Base-by-base conservation (phyloP, 2,797 vertebrate genomes). In the Jordanella pulchra region DNA sequence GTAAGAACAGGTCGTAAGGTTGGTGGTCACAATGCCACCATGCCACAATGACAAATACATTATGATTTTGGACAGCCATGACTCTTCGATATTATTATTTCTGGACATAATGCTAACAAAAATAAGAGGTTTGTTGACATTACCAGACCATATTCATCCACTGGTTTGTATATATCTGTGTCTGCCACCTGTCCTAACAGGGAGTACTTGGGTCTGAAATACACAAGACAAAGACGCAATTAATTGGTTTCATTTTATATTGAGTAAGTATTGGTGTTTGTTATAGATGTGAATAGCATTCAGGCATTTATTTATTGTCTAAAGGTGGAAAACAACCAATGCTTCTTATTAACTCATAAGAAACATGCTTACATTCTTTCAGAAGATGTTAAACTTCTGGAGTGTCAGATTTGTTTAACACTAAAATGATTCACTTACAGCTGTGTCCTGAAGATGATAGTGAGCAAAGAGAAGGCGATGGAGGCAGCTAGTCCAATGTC, bases 401-500 rank as follows among this genome's bases (percentile, higher is more conserved):
- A 25, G 35, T 35, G 15, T 63, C 13, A 15, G 25, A 15, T 63
- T 25, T 63, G 42, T 39, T 13, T 39, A 12, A 42, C 58, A 21
- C 2, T 32, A 7, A 21, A 4, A 9, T 61, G 30, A 18, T 61
- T 25, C 23, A 30, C n/a, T 93, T 89, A 99, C 97, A 97, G 92
- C 87, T 99, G 97, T 0, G 94, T 98, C 80, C 96, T 96, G 93
- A 98, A 94, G 91, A 99, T 96, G 84, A 99, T 91, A 0, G 96
- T 97, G 81, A 99, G 92, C 81, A 99, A 90, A 30, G 96, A 94
- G 72, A 99, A 99, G 44, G 72, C 96, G n/a, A 99, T 94, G 0
- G 97, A 92, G n/a, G 88, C 96, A 0, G 87, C 96, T 67, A 99
- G 92, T 39, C 98, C 97, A 0, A 99, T 48, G 86, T 98, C 97